A percentile compares a stretch with the other conserved stretches of the same genome.
phyloP scores from a whole-genome alignment of 2,113 vertebrate genomes.

The Antigone vipio region DNA sequence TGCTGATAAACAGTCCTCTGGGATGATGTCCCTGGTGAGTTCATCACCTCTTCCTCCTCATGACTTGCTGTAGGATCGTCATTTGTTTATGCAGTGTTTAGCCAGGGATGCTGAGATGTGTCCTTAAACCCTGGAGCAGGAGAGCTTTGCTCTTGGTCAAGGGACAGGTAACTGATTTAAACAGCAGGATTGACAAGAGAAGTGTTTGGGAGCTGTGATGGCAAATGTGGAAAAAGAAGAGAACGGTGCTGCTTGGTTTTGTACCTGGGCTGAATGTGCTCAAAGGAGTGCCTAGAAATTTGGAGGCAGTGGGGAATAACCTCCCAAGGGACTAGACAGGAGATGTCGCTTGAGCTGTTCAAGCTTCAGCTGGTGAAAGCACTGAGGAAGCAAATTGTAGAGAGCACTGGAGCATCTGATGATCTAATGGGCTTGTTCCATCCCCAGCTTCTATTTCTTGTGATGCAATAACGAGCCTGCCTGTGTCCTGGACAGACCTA shows the following conservation, averaged over 20 bases:
- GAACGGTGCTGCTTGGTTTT: background rate
- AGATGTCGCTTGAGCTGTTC: background rate
- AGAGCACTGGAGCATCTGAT: background rate
- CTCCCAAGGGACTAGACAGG: background rate
- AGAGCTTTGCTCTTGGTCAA: background rate
- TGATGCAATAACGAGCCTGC: background rate
- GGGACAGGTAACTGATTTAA: background rate
- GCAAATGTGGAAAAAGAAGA: background rate
- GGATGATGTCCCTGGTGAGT: background rate
- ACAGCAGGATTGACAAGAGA: background rate
- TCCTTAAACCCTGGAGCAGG: background rate
- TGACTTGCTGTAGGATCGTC: background rate
- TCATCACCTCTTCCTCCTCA: background rate
- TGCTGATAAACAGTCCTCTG: slow-evolving; percentile 7
- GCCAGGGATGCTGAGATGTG: background rate
- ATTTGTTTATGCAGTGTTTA: background rate
- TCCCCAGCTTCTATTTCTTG: background rate
- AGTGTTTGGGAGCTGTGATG: background rate
- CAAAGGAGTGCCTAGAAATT: background rate
- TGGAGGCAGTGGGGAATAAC: background rate
- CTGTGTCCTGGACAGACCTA: background rate
- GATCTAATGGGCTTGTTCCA: background rate
- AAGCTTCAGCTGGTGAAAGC: background rate
- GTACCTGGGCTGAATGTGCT: background rate
- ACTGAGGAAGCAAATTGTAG: background rate